phyloP scores from a whole-genome alignment of 2,113 vertebrate species.

The Rostratula benghalensis region DNA sequence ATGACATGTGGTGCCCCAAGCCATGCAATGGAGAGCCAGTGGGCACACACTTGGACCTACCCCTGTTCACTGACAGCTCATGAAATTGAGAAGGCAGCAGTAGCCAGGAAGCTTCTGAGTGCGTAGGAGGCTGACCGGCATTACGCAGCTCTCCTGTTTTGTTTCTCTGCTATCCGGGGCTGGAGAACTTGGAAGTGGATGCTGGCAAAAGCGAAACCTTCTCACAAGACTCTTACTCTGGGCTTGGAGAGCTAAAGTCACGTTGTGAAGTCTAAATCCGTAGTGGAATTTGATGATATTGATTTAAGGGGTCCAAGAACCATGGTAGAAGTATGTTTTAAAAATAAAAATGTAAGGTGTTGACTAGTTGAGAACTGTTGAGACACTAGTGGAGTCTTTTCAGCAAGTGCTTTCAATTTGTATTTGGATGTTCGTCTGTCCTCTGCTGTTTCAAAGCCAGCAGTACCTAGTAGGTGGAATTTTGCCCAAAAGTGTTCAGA shows the following conservation, averaged over 20 bases:
- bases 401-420: slow-evolving; percentile 36
- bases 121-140: background rate
- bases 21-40: background rate
- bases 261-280: slow-evolving; percentile 31
- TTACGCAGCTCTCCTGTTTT: slow-evolving; percentile 9
- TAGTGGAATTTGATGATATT: slow-evolving; percentile 27
- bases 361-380: background rate
- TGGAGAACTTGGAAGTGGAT: slow-evolving; percentile 38
- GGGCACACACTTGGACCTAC: background rate
- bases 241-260: slow-evolving; percentile 50
- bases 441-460: slow-evolving; percentile 14
- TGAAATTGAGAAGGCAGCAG: background rate
- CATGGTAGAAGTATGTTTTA: background rate
- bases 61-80: background rate
- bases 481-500: background rate
- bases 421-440: background rate
- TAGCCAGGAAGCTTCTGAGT: background rate
- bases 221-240: slow-evolving; percentile 56
- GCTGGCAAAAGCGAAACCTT: slow-evolving; percentile 21
- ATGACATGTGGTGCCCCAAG: background rate
- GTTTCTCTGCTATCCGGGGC: background rate
- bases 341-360: background rate
- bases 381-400: background rate
- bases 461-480: background rate
- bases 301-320: slow-evolving; percentile 13